A percentile compares a stretch with the other conserved stretches of the same genome.
phyloP scores from a whole-genome alignment of 1,140 invertebrate genomes.

The Littorina saxatilis region DNA sequence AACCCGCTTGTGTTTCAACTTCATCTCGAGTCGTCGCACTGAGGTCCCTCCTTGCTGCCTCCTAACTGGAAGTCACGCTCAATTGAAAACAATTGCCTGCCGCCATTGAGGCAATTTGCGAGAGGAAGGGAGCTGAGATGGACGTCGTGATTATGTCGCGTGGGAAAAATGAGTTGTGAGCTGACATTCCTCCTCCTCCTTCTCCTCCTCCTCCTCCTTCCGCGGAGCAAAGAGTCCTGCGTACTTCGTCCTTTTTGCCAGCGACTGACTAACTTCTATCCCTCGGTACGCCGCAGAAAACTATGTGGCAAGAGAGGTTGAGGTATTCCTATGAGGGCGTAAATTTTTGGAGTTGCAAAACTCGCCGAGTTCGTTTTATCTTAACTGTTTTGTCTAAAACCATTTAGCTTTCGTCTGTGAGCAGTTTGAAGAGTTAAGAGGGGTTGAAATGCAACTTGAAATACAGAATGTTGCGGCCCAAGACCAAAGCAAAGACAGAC shows the following conservation, averaged over 20 bases:
- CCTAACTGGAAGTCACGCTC: constrained; percentile 31
- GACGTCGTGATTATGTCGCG: constrained; percentile 25
- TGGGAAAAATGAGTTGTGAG: constrained; percentile 33
- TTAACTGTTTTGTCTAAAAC: constrained; percentile 20
- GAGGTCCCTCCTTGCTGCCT: too few species aligned
- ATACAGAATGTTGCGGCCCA: neutral
- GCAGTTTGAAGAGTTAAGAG: neutral
- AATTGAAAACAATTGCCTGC: constrained; percentile 31
- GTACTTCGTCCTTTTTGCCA: neutral
- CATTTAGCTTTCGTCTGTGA: neutral
- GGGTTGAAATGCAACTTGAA: neutral
- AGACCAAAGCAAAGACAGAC: too few species aligned
- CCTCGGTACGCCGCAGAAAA: neutral
- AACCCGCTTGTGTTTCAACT: too few species aligned
- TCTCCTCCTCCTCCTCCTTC: neutral
- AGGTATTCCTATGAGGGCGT: neutral
- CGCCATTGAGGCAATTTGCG: constrained; percentile 29
- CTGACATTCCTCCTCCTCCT: constrained; percentile 2
- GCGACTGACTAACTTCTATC: neutral
- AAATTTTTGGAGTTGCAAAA: constrained; percentile 1
- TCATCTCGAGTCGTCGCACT: too few species aligned
- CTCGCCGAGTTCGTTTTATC: constrained; percentile 12
- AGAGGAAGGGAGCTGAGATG: constrained; percentile 25
- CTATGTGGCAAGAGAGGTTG: neutral
- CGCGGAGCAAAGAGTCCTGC: neutral